These are phyloP conservation scores for Mystacides longicornis DNA, from an alignment of 2,888 invertebrate species.

Conservation along the genomic window DNA sequence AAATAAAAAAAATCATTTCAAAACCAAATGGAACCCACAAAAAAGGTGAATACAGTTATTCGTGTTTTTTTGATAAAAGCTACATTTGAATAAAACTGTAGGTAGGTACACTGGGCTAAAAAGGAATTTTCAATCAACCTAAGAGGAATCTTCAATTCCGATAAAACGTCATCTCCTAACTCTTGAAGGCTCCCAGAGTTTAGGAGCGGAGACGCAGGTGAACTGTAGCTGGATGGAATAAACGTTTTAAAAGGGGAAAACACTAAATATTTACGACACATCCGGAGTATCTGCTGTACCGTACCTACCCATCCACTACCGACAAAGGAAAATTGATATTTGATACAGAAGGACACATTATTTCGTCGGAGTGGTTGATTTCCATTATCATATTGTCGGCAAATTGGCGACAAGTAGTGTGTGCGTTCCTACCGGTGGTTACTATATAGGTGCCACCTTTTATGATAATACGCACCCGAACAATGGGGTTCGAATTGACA, in stretches of 20 bases:
- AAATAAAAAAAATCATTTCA: no score
- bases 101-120: no score
- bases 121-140: not conserved
- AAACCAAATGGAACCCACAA: no score
- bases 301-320: no score
- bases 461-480: no score
- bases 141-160: not conserved
- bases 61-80: no score
- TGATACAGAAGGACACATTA: not conserved
- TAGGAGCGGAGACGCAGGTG: not conserved
- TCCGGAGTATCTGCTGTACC: not conserved
- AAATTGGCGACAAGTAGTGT: no score
- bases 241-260: not conserved
- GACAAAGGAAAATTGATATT: not conserved
- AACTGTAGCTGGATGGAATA: not conserved
- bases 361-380: not conserved
- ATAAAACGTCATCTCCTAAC: not conserved
- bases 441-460: no score
- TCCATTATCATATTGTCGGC: not conserved
- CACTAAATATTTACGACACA: constrained; percentile 1
- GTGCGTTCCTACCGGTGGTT: no score
- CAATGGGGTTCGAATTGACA: no score
- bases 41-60: no score
- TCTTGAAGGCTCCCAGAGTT: not conserved
- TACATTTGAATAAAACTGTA: no score